phyloP scores from a whole-genome alignment of 2,113 vertebrate species.

The Pseudolaguvia tuberculata region DNA sequence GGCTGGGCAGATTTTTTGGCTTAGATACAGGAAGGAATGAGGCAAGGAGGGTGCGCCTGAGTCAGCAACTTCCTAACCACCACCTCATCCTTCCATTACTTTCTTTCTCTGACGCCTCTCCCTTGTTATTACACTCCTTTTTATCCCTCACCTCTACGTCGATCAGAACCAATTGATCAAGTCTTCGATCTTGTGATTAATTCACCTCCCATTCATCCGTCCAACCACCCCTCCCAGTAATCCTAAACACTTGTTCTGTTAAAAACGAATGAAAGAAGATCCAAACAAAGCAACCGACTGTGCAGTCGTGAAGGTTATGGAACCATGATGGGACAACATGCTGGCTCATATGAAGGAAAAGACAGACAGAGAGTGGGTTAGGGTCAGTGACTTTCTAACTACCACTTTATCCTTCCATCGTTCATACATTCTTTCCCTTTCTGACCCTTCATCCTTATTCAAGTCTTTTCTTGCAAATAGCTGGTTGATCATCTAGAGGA shows the following conservation, averaged over 20 bases:
- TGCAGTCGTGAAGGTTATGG: conserved; percentile 54
- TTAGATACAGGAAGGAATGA: conserved; percentile 25
- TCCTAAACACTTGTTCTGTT: conserved; percentile 12
- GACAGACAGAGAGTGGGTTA: conserved; percentile 36
- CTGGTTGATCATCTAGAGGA: conserved; percentile 40
- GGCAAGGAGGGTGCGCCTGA: conserved; percentile 60
- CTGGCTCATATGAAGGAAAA: conserved; percentile 18
- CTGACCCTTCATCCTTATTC: conserved; percentile 10
- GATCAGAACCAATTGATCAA: conserved; percentile 29
- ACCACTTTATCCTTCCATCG: conserved; percentile 35
- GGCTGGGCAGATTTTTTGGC: conserved; percentile 14
- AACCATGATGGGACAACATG: conserved; percentile 29
- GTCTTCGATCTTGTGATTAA: conserved; percentile 43
- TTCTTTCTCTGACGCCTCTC: conserved; percentile 22
- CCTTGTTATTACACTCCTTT: conserved; percentile 33
- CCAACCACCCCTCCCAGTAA: conserved; percentile 7
- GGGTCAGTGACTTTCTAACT: conserved; percentile 61
- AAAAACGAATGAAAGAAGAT: conserved; percentile 47
- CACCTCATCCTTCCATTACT: conserved; percentile 24
- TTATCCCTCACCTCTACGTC: conserved; percentile 8
- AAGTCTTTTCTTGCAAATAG: conserved; percentile 18
- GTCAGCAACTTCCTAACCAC: conserved; percentile 62
- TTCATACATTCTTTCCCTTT: conserved; percentile 19
- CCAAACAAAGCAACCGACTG: neutral
- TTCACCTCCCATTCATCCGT: conserved; percentile 40